Percentiles rank a stretch among this genome's conserved stretches.
phyloP scores from a whole-genome alignment of 2,113 vertebrate genomes.

The Asarcornis scutulata region DNA sequence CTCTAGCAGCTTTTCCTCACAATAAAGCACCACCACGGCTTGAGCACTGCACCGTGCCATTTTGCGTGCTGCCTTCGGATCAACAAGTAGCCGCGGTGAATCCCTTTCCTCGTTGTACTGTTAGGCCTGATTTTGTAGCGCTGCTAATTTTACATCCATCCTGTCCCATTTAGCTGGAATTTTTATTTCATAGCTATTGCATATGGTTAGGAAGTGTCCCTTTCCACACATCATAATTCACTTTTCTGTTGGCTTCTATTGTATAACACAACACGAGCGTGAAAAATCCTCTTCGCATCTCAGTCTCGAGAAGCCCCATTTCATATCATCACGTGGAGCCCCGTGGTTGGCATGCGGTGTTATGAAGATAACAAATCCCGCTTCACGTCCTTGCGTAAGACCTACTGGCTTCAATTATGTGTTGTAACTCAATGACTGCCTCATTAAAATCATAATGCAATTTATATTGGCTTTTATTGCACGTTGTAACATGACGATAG shows the following conservation, averaged over 20 bases:
- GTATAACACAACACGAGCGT: neutral
- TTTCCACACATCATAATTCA: constrained; percentile 31
- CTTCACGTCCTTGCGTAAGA: neutral
- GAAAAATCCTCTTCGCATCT: neutral
- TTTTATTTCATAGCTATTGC: neutral
- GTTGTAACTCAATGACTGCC: neutral
- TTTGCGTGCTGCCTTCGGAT: neutral
- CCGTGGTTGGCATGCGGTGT: neutral
- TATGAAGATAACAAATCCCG: neutral
- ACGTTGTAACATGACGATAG: neutral
- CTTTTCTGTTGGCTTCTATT: constrained; percentile 13
- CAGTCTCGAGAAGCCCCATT: neutral
- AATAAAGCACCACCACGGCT: neutral
- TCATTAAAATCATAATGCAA: constrained; percentile 22
- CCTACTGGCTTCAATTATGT: constrained; percentile 9
- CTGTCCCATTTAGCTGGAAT: neutral
- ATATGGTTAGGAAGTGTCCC: neutral
- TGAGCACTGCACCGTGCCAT: neutral
- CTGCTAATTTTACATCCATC: neutral
- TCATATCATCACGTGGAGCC: neutral
- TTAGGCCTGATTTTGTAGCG: neutral
- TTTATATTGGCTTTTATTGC: constrained; percentile 5
- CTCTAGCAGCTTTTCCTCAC: neutral
- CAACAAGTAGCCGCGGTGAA: fast-evolving
- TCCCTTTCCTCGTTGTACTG: neutral